A percentile compares a stretch with the other conserved stretches of the same genome.
phyloP scores from a whole-genome alignment of 2,888 invertebrate species.

The Pogonocherus hispidulus region DNA sequence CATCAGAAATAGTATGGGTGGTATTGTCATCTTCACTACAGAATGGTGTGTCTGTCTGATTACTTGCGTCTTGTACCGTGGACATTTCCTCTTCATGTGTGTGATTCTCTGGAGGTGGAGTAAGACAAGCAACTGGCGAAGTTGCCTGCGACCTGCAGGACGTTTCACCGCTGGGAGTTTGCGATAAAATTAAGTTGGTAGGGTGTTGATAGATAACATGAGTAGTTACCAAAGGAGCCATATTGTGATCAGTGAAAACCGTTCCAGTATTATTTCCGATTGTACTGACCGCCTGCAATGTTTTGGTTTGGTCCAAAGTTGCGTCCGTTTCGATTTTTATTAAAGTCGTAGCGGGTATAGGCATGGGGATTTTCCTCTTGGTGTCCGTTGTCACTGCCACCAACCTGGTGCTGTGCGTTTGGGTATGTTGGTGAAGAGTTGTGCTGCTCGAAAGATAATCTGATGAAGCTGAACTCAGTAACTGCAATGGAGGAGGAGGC shows the following conservation, averaged over 20 bases:
- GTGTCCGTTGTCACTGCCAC: conserved; percentile 75
- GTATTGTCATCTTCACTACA: conserved; percentile 77
- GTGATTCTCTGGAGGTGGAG: conserved; percentile 73
- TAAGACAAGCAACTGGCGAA: conserved; percentile 72
- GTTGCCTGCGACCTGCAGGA: conserved; percentile 68
- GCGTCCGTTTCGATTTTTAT: conserved; percentile 82
- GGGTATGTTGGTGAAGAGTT: conserved; percentile 77
- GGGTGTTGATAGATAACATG: conserved; percentile 72
- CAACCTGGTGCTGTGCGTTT: conserved; percentile 78
- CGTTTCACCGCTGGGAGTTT: conserved; percentile 59
- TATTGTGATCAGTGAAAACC: conserved; percentile 69
- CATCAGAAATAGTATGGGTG: conserved; percentile 44
- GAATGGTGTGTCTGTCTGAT: conserved; percentile 83
- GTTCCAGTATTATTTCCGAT: conserved; percentile 64
- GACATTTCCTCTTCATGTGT: conserved; percentile 66
- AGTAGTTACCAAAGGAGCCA: conserved; percentile 71
- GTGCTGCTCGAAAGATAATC: conserved; percentile 75
- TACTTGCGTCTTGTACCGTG: conserved; percentile 83
- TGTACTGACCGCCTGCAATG: conserved; percentile 64
- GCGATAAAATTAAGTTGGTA: conserved; percentile 65
- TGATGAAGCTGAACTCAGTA: conserved; percentile 71
- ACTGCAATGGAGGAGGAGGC: conserved; percentile 77
- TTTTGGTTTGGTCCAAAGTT: conserved; percentile 66
- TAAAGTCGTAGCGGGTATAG: conserved; percentile 70
- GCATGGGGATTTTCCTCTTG: conserved; percentile 70